These are phyloP conservation scores for Marasmarcha lunaedactyla DNA, from an alignment of 2,888 invertebrate genomes.

Conservation along the genomic window DNA sequence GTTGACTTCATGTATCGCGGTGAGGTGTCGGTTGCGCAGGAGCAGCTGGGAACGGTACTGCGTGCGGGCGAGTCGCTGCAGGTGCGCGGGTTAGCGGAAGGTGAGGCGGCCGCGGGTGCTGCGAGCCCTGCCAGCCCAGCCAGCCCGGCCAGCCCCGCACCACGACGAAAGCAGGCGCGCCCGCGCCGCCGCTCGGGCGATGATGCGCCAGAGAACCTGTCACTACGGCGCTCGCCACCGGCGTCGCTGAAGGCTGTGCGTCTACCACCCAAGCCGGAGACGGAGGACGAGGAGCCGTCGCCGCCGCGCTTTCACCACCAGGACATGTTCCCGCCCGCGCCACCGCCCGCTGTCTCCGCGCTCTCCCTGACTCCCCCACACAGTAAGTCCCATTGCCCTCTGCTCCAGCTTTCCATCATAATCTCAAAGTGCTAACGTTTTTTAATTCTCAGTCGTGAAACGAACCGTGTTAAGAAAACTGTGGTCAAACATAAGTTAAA, in stretches of 20 bases:
- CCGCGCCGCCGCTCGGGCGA: slow-evolving; percentile 88
- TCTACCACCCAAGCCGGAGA: slow-evolving; percentile 50
- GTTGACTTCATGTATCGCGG: slow-evolving; percentile 96
- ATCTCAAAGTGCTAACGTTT: no score
- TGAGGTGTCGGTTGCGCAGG: slow-evolving; percentile 89
- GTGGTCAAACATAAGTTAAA: no score
- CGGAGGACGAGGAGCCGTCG: slow-evolving; percentile 59
- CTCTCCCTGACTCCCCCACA: slow-evolving; percentile 86
- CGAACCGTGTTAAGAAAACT: no score
- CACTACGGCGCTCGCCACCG: slow-evolving; percentile 67
- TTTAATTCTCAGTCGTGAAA: no score
- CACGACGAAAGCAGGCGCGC: slow-evolving; percentile 86
- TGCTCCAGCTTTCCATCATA: no score
- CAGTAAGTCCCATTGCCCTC: slow-evolving; percentile 72
- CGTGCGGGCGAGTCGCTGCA: slow-evolving; percentile 90
- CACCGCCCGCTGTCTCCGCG: slow-evolving; percentile 74
- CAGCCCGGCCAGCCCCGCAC: slow-evolving; percentile 82
- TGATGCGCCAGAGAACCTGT: slow-evolving; percentile 71
- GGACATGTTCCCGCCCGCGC: slow-evolving; percentile 79
- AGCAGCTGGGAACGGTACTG: slow-evolving; percentile 84
- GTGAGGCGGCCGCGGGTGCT: slow-evolving; percentile 52
- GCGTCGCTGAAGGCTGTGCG: slow-evolving; percentile 52
- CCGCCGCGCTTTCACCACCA: slow-evolving; percentile 70
- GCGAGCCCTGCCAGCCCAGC: slow-evolving; percentile 55
- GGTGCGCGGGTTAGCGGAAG: slow-evolving; percentile 82